Evolutionary conservation across 2,797 vertebrate genomes (phyloP), one percentile per base, ranked within the genome.

Genomic region (Phataginus tricuspis): DNA sequence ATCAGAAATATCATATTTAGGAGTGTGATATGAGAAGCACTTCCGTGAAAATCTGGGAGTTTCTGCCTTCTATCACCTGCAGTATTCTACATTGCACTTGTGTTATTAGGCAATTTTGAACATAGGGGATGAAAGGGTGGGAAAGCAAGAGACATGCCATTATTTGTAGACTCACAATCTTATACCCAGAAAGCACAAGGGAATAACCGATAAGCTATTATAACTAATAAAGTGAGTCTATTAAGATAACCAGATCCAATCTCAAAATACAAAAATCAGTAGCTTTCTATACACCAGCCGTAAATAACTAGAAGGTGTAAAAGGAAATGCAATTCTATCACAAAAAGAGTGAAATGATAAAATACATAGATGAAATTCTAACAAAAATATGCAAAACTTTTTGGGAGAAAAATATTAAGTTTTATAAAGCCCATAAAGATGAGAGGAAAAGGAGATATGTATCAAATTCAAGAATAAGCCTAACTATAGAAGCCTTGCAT

Each of bases 251-350:
- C 18, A 68, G n/a, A 42, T 82, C 23, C 51, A 83, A 51, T 93
- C 79, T 89, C 74, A 74, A 83, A 77, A 59, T 23, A 57, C 0
- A 75, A 39, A 95, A 89, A 27, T 71, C 82, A 80, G 68, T 49
- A 74, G 39, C 15, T 55, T 86, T 82, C 59, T 82, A 2, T 59
- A 57, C 4, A 74, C 7, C 19, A 29, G 7, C 5, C 57, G 69
- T 49, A 80, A 93, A 72, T 51, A 86, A 61, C 61, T 83, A 89
- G 68, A 89, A 93, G 83, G 68, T 71, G 4, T 84, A 66, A 78
- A 91, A 80, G 13, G 7, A 61, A 86, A 66, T 93, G 18, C 19
- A 69, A 0, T 71, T 37, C 10, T 14, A 72, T 39, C 66, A 13
- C 18, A 69, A 78, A 37, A 75, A 34, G 16, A 82, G 42, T 64